Evolutionary conservation across 1,140 invertebrate species (phyloP).

Genomic region (Anagrus nilaparvatae): DNA sequence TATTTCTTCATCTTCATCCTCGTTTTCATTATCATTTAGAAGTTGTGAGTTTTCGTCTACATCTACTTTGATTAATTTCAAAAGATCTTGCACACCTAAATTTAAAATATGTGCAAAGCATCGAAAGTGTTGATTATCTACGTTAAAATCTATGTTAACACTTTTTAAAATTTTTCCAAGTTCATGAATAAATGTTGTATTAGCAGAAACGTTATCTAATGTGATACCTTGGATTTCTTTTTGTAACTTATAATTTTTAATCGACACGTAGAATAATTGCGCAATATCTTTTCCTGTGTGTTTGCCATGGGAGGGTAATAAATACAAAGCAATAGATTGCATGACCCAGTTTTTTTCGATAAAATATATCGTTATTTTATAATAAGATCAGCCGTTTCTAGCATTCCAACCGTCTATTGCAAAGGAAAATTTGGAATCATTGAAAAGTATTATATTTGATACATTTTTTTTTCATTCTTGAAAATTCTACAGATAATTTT

Average conservation of each 20-base stretch:
- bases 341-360: conserved; percentile 13
- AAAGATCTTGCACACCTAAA: conserved; percentile 20
- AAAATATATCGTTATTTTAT: conserved; percentile 12
- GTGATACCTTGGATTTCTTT: conserved; percentile 16
- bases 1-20: too few species aligned
- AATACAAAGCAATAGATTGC: conserved; percentile 8
- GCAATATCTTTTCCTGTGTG: conserved; percentile 12
- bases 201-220: conserved; percentile 8
- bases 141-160: conserved; percentile 11
- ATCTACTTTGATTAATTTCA: conserved; percentile 10
- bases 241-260: conserved; percentile 6
- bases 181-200: conserved; percentile 12
- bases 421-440: conserved; percentile 9
- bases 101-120: conserved; percentile 22
- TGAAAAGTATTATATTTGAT: neutral
- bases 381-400: conserved; percentile 4
- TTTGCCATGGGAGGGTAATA: conserved; percentile 5
- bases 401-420: conserved; percentile 14
- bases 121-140: too few species aligned
- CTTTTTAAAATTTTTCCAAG: conserved; percentile 1
- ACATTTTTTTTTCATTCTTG: too few species aligned
- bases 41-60: too few species aligned
- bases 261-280: conserved; percentile 3
- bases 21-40: too few species aligned
- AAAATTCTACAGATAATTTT: too few species aligned